Percentiles rank a stretch among this genome's conserved stretches.
phyloP scores from a whole-genome alignment of 2,113 vertebrate genomes.

The Rhynchomys soricoides region DNA sequence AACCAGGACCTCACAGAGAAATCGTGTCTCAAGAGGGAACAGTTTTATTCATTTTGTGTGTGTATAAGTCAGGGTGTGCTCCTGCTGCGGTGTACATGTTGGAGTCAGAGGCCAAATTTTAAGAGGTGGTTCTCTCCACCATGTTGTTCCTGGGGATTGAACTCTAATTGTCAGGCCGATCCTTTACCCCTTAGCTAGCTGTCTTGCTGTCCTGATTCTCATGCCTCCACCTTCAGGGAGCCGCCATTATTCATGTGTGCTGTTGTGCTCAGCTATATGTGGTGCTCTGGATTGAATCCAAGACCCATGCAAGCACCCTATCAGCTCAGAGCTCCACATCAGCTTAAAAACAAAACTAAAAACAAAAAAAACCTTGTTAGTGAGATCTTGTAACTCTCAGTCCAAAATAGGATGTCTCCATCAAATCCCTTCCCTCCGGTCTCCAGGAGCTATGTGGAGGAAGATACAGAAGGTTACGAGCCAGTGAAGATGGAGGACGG shows the following conservation, averaged over 20 bases:
- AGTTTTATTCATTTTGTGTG: not conserved
- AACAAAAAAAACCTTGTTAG: not conserved
- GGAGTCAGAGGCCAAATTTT: not conserved
- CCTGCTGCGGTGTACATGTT: too few species aligned
- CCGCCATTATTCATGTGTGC: not conserved
- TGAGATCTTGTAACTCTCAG: not conserved
- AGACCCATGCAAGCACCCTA: not conserved
- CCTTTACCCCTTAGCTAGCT: not conserved
- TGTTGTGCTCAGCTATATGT: not conserved
- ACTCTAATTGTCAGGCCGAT: not conserved
- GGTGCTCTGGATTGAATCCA: not conserved
- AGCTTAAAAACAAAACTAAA: too few species aligned
- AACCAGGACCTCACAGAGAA: too few species aligned
- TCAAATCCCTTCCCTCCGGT: not conserved
- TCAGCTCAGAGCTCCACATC: not conserved
- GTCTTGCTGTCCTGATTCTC: not conserved
- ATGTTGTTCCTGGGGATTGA: not conserved
- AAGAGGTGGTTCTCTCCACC: not conserved
- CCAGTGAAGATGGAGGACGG: not conserved
- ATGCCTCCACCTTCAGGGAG: not conserved
- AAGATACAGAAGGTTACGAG: not conserved
- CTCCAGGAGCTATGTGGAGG: not conserved
- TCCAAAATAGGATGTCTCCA: not conserved
- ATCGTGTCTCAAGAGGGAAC: not conserved
- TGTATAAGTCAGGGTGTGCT: not conserved